Evolutionary conservation across 1,140 invertebrate species (phyloP), one percentile per base, ranked within the genome.

Genomic region (Drosophila funebris): DNA sequence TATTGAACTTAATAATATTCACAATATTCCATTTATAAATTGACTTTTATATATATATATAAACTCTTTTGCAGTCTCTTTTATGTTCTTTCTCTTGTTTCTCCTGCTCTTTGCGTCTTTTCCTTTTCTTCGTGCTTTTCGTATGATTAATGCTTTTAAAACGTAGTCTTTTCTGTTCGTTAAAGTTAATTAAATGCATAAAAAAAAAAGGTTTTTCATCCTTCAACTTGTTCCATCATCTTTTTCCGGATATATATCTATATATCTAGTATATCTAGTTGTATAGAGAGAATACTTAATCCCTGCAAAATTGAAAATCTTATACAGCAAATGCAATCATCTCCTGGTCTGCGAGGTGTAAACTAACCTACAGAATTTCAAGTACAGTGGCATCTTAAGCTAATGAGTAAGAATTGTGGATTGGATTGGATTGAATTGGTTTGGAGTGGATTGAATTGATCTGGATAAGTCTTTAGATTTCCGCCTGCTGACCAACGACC

Each of bases 401-500:
- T 84, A 84, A 84, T 84, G 81, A 84, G 81, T 90, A 79, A 85
- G 71, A 67, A 62, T 54, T 71, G 48, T 74, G 64, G 71, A 57
- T 68, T 54, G 67, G 60, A 76, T 46, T 61, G 29, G 46, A 82
- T 31, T 46, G 29, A 39, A 70, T 22, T 54, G 13, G 53, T 33
- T 52, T 16, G 33, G 18, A 54, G 8, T 24, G 33, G 18, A 16
- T 2, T 14, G n/a, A 48, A 76, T 50, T 52, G 48, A 56, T 78
- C 63, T 73, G 60, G 66, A 76, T 79, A 90, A 89, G 84, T 89
- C 84, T 84, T 90, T 84, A 83, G 48, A 85, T 58, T 71, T 90
- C 89, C 58, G 89, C 73, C 68, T 91, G 80, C 54, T 91, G 90
- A 4, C 90, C 90, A 39, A 91, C 74, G 18, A 90, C 90, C 7